phyloP scores from a whole-genome alignment of 2,113 vertebrate genomes.

The Brienomyrus brachyistius region DNA sequence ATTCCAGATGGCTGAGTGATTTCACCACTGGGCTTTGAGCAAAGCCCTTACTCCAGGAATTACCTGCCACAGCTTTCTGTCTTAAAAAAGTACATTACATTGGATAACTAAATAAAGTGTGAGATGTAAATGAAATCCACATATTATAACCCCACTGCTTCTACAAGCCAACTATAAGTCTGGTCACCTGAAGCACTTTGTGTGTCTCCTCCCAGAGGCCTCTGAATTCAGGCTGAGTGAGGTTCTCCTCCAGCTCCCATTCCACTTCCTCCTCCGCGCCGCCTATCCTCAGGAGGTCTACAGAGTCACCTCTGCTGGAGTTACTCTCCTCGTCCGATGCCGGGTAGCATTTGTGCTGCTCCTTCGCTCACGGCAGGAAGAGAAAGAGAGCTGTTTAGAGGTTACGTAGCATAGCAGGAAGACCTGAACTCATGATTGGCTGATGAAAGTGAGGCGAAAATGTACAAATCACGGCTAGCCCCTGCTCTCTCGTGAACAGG shows the following conservation, averaged over 20 bases:
- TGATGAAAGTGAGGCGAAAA: background rate
- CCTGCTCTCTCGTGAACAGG: background rate
- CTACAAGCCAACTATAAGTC: background rate
- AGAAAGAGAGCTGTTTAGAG: background rate
- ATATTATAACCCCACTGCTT: background rate
- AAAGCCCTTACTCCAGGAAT: background rate
- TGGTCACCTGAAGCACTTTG: slow-evolving; percentile 26
- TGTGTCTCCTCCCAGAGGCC: slow-evolving; percentile 66
- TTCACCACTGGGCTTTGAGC: background rate
- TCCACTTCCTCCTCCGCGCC: slow-evolving; percentile 31
- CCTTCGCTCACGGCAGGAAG: slow-evolving; percentile 16
- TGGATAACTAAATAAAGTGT: background rate
- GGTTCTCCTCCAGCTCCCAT: slow-evolving; percentile 33
- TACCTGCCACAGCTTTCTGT: background rate
- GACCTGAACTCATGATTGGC: background rate
- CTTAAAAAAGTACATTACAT: background rate
- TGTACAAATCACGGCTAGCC: background rate
- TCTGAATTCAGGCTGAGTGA: slow-evolving; percentile 70
- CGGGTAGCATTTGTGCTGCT: background rate
- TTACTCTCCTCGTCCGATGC: slow-evolving; percentile 26
- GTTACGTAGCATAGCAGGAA: background rate
- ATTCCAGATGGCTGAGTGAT: background rate
- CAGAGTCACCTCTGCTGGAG: background rate
- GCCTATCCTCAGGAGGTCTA: background rate
- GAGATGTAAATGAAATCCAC: background rate